Conservation (phyloP, 2,113 vertebrate species). For the Pavo muticus region DNA sequence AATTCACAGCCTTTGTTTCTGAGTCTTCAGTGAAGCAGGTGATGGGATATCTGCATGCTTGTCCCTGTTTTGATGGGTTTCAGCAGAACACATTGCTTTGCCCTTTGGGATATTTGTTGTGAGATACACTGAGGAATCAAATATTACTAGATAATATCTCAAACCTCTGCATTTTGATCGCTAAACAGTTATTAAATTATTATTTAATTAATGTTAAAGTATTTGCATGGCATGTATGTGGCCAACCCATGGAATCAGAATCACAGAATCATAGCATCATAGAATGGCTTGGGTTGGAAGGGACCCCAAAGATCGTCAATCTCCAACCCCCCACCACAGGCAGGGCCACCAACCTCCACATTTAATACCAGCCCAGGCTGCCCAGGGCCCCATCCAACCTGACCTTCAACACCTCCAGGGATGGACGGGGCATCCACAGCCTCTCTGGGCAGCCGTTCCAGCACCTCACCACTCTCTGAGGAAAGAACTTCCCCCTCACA, state of each 20-base stretch:
- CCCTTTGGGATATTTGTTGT: background rate
- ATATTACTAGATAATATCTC: background rate
- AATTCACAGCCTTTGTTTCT: background rate
- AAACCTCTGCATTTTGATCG: background rate
- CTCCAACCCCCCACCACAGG: too few species aligned
- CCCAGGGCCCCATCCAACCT: too few species aligned
- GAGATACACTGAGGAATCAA: background rate
- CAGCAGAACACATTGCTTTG: background rate
- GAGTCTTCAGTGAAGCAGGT: background rate
- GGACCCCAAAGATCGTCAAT: too few species aligned
- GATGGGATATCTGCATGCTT: background rate
- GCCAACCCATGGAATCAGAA: background rate
- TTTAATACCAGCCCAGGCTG: too few species aligned
- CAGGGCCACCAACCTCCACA: too few species aligned
- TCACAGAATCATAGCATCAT: too few species aligned
- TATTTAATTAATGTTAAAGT: background rate
- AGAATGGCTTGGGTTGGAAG: too few species aligned
- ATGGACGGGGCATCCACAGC: too few species aligned
- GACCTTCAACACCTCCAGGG: too few species aligned
- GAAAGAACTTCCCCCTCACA: too few species aligned
- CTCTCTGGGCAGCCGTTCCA: too few species aligned
- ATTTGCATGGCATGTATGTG: background rate
- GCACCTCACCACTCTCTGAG: too few species aligned
- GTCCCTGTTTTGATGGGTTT: background rate
- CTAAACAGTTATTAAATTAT: background rate